These are phyloP conservation scores for Percina caprodes DNA, from an alignment of 2,113 vertebrate species.

Conservation along the genomic window DNA sequence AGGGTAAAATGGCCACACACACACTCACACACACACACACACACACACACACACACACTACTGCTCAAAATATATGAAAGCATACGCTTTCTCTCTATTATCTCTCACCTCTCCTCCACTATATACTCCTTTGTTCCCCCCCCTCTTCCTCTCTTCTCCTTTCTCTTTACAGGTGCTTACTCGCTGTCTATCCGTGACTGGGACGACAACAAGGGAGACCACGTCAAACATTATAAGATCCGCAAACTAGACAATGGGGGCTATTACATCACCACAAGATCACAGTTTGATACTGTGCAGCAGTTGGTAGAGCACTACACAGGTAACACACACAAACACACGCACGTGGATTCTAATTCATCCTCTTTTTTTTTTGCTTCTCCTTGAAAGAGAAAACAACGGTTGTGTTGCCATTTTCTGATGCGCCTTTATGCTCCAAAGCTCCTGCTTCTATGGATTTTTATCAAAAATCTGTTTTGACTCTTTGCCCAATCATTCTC, in stretches of 20 bases:
- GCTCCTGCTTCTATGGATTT: background rate
- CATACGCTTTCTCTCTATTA: background rate
- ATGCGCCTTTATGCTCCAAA: background rate
- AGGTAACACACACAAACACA: conserved; percentile 81
- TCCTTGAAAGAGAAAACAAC: background rate
- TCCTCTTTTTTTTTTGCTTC: background rate
- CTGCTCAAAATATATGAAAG: background rate
- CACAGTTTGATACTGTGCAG: conserved; percentile 92
- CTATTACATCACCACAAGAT: conserved; percentile 97
- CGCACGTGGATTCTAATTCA: background rate
- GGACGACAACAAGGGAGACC: conserved; percentile 93
- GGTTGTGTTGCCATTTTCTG: background rate
- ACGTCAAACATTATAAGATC: conserved; percentile 99
- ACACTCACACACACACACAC: background rate
- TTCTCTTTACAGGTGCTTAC: conserved; percentile 87
- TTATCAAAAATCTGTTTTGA: background rate
- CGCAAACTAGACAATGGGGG: conserved; percentile 96
- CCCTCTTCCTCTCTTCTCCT: background rate
- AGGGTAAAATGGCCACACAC: conserved; percentile 82
- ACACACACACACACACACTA: background rate
- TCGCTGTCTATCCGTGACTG: conserved; percentile 97
- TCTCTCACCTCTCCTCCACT: background rate
- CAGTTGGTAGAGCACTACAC: conserved; percentile 94
- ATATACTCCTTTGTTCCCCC: background rate
- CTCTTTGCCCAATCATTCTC: background rate